A percentile compares a stretch with the other conserved stretches of the same genome.
phyloP scores from a whole-genome alignment of 2,113 vertebrate species.

The Columba janthina region DNA sequence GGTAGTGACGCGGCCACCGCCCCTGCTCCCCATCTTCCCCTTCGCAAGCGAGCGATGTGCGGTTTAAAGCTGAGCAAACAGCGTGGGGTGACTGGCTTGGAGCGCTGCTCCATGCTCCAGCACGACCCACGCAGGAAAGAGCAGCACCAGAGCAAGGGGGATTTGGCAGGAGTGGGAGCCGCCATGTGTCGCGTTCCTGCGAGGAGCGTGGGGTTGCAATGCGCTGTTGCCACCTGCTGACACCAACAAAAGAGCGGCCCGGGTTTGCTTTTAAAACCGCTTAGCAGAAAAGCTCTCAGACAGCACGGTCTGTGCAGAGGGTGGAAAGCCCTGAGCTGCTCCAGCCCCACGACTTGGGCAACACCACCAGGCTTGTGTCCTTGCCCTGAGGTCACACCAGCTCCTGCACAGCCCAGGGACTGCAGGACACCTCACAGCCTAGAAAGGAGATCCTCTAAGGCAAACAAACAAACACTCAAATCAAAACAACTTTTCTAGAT shows the following conservation, averaged over 20 bases:
- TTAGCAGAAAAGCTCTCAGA: fast-evolving
- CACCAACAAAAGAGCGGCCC: background rate
- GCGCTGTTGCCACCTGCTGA: constrained; percentile 44
- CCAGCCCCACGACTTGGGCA: background rate
- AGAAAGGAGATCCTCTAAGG: background rate
- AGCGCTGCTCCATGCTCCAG: background rate
- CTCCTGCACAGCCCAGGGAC: background rate
- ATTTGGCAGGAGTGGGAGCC: background rate
- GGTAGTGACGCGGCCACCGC: background rate
- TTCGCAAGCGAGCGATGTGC: fast-evolving
- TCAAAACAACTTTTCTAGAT: background rate
- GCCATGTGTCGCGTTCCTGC: background rate
- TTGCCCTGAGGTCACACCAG: background rate
- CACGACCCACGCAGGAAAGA: background rate
- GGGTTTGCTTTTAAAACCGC: background rate
- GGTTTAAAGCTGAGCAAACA: background rate
- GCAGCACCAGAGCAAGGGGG: fast-evolving
- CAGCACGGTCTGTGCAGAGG: background rate
- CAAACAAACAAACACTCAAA: background rate
- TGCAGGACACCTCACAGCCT: background rate
- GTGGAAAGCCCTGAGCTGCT: background rate
- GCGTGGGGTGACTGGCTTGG: background rate
- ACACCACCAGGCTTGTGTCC: background rate
- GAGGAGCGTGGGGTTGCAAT: background rate
- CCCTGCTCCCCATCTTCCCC: background rate